Evolutionary conservation across 2,888 invertebrate species (phyloP).

Genomic region (Rhingia rostrata): DNA sequence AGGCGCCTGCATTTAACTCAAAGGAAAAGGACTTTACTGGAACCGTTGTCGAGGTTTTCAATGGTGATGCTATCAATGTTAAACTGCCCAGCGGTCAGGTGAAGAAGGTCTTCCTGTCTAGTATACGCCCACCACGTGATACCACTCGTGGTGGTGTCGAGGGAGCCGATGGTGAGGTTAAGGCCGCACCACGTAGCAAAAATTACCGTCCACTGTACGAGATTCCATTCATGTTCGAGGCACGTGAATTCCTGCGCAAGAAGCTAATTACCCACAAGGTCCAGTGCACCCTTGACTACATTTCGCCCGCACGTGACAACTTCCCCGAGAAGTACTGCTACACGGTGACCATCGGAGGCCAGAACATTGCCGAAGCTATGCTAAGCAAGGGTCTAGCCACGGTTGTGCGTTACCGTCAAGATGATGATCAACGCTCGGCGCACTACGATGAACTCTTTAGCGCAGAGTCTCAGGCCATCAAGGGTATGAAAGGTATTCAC

Average conservation of each 20-base stretch:
- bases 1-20: conserved; percentile 87
- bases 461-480: conserved; percentile 96
- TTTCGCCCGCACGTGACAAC: conserved; percentile 96
- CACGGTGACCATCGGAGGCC: conserved; percentile 92
- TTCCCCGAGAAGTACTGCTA: conserved; percentile 98
- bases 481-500: conserved; percentile 89
- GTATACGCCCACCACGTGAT: conserved; percentile 96
- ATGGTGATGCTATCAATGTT: conserved; percentile 96
- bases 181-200: conserved; percentile 87
- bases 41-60: conserved; percentile 94
- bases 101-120: conserved; percentile 97
- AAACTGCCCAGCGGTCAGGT: conserved; percentile 90
- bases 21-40: conserved; percentile 93
- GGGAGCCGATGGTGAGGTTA: conserved; percentile 85
- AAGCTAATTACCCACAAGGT: conserved; percentile 97
- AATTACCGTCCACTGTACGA: conserved; percentile 96
- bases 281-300: conserved; percentile 95
- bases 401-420: conserved; percentile 96
- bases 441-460: conserved; percentile 95
- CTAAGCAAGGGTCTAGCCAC: conserved; percentile 96
- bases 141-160: conserved; percentile 85
- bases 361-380: conserved; percentile 96
- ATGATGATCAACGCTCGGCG: conserved; percentile 97
- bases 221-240: conserved; percentile 99
- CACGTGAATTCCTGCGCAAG: conserved; percentile 97